Conservation (phyloP, 92 coral and sea anemone genomes). For the Umimayanthus chanpuru region DNA sequence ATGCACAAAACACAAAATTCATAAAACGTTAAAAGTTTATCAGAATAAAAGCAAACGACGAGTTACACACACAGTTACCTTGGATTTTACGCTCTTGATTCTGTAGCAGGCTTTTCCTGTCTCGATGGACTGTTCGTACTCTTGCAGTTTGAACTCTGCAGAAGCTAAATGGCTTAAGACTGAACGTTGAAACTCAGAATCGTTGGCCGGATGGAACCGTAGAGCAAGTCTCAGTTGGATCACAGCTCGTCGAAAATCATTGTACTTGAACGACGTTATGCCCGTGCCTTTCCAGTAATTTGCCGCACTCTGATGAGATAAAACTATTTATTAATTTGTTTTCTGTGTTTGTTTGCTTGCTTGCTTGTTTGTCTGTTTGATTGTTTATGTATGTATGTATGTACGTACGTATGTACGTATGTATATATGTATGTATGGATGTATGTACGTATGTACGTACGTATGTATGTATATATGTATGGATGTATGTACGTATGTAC, state of each 20-base stretch:
- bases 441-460: no score
- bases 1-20: no score
- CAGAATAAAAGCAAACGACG: background rate
- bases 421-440: no score
- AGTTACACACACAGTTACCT: background rate
- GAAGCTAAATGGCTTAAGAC: slow-evolving; percentile 42
- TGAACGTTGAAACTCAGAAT: slow-evolving; percentile 31
- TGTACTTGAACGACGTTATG: slow-evolving; percentile 1
- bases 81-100: background rate
- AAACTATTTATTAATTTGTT: background rate
- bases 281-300: slow-evolving; percentile 22
- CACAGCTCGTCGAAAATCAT: background rate
- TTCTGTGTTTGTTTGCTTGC: no score
- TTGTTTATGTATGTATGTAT: no score
- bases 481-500: no score
- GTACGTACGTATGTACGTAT: no score
- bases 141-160: background rate
- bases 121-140: slow-evolving; percentile 16
- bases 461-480: no score
- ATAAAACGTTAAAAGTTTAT: background rate
- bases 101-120: slow-evolving; percentile 9
- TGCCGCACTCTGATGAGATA: slow-evolving; percentile 4
- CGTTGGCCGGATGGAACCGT: background rate
- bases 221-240: slow-evolving; percentile 9
- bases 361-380: no score